phyloP scores from a whole-genome alignment of 1,140 invertebrate genomes.

The Aphidius gifuensis region DNA sequence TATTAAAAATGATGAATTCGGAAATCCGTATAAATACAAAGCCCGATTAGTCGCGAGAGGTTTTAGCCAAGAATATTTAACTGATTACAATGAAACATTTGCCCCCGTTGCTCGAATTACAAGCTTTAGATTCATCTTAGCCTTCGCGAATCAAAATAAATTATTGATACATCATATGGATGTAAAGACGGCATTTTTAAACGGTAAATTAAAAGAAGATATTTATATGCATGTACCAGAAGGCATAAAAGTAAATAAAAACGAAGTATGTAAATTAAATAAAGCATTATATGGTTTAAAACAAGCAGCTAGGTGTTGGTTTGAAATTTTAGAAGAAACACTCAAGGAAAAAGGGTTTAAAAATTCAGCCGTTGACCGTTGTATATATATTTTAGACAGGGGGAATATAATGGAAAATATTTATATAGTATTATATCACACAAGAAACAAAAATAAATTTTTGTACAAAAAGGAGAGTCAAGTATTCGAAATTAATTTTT shows the following conservation, averaged over 20 bases:
- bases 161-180: constrained; percentile 23
- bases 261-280: constrained; percentile 26
- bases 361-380: constrained; percentile 12
- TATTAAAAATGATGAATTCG: constrained; percentile 28
- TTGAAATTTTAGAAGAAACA: neutral
- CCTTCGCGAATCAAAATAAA: too few species aligned
- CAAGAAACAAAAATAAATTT: too few species aligned
- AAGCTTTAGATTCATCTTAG: too few species aligned
- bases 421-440: constrained; percentile 29
- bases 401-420: constrained; percentile 17
- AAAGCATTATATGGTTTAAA: constrained; percentile 39
- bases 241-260: constrained; percentile 23
- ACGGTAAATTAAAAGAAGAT: too few species aligned
- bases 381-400: constrained; percentile 19
- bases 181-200: constrained; percentile 35
- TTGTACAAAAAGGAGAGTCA: too few species aligned
- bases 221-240: constrained; percentile 32
- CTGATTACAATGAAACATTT: too few species aligned
- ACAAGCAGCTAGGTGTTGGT: constrained; percentile 38
- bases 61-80: constrained; percentile 21
- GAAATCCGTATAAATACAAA: constrained; percentile 41
- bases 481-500: too few species aligned
- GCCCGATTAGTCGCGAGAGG: constrained; percentile 49
- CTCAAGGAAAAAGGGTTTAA: constrained; percentile 7
- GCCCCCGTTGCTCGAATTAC: too few species aligned